phyloP scores from a whole-genome alignment of 1,140 invertebrate genomes.

The Panagrolaimus sp. region DNA sequence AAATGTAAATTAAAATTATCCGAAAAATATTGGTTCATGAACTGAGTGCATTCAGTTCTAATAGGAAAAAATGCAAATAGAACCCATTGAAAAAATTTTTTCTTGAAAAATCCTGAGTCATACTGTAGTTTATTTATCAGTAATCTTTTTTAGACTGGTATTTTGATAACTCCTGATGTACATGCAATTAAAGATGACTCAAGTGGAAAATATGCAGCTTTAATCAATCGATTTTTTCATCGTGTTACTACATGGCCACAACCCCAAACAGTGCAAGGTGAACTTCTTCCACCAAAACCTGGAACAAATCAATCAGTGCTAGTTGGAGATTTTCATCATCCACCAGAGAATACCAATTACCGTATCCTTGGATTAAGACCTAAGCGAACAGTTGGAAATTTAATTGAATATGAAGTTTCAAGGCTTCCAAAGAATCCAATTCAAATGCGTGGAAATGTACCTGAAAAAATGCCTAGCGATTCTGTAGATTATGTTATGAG shows the following conservation, averaged over 20 bases:
- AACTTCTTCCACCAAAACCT: neutral
- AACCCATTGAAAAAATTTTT: neutral
- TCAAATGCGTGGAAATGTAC: conserved; percentile 13
- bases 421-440: neutral
- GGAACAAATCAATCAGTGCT: conserved; percentile 13
- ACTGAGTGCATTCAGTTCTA: neutral
- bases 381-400: neutral
- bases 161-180: neutral
- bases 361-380: conserved; percentile 20
- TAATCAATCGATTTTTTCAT: neutral
- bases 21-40: neutral
- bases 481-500: conserved; percentile 18
- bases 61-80: conserved; percentile 1
- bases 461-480: neutral
- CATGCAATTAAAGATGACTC: neutral
- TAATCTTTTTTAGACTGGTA: neutral
- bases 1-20: neutral
- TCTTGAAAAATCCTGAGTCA: neutral
- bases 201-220: neutral
- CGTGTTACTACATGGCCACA: neutral
- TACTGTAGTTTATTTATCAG: neutral
- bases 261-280: neutral
- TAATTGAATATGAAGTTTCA: conserved; percentile 21
- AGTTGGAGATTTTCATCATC: conserved; percentile 17
- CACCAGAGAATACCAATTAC: neutral